Evolutionary conservation across 37 sponge, comb jelly and placozoan genomes (phyloP), one percentile per base, ranked within the genome.

Genomic region (Ianthella basta): DNA sequence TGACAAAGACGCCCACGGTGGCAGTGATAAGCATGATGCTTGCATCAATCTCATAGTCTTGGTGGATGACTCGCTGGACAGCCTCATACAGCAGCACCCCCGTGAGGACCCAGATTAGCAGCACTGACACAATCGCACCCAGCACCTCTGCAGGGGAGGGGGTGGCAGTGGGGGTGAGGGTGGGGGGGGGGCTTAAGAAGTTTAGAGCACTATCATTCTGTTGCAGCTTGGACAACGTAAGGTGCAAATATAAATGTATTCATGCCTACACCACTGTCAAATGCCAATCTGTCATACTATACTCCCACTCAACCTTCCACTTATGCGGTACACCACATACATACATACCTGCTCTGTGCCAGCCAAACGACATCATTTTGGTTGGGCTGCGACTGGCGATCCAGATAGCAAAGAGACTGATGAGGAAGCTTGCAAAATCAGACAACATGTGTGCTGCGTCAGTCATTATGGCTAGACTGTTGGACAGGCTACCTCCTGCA

Each of bases 381-480:
- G 99, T 96, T 0, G 99, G 84, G 18, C 86, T 83, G 30, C 89
- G 60, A 25, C 69, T 81, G 4, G 93, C 92, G 86, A 98, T 60
- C 96, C 96, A 98, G 64, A 98, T 90, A 55, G 99, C 88, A 88
- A 96, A 91, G 40, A 98, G 88, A 61, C 91, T 90, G 60, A 98
- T 96, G 38, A 94, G 82, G 73, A 96, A 96, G 39, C 93, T 84
- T 33, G 95, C 91, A 88, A 98, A 96, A 82, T 98, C 99, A 15
- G 95, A 92, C 72, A 98, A 63, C 99, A 98, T 98, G 95, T 98
- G 99, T 25, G 96, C 95, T 54, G 99, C 99, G 84, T 98, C 99
- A 35, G 99, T 93, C 88, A 98, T 83, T n/a, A 98, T 92, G 25
- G 99, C 99, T 59, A 98, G 86, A 92, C 97, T 96, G 74, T 81